Evolutionary conservation across 2,888 invertebrate species (phyloP).

Genomic region (Nysson spinosus): DNA sequence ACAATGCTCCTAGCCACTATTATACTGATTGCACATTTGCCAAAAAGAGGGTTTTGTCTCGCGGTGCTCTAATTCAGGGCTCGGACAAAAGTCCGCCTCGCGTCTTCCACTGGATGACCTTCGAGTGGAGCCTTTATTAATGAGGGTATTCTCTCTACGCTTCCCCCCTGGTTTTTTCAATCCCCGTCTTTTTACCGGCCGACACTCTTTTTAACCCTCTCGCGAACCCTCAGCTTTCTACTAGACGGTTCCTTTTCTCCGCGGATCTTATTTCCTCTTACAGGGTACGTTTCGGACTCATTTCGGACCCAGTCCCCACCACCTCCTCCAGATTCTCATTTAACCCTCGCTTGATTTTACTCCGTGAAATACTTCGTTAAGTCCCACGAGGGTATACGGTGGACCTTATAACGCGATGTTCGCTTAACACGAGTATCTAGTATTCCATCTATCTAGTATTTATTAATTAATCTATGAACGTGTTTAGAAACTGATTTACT

Average conservation of each 20-base stretch:
- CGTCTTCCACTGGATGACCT: conserved; percentile 53
- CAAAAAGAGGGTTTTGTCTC: conserved; percentile 48
- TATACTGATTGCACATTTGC: conserved; percentile 52
- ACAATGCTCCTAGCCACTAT: conserved; percentile 40
- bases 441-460: too few relatives aligned
- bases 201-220: conserved; percentile 43
- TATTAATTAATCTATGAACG: too few relatives aligned
- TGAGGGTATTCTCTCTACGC: conserved; percentile 57
- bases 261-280: conserved; percentile 39
- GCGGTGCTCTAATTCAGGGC: conserved; percentile 48
- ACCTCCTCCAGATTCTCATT: not conserved
- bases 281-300: conserved; percentile 10
- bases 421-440: too few relatives aligned
- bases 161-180: conserved; percentile 10
- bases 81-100: conserved; percentile 52
- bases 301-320: not conserved
- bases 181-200: conserved; percentile 32
- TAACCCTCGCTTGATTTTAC: too few relatives aligned
- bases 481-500: too few relatives aligned
- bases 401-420: too few relatives aligned
- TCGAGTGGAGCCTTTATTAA: conserved; percentile 60
- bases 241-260: conserved; percentile 3
- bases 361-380: too few relatives aligned
- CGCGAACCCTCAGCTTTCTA: conserved; percentile 16
- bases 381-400: too few relatives aligned